Evolutionary conservation across 1,140 invertebrate genomes (phyloP), one percentile per base, ranked within the genome.

Genomic region (Coenobita brevimanus): DNA sequence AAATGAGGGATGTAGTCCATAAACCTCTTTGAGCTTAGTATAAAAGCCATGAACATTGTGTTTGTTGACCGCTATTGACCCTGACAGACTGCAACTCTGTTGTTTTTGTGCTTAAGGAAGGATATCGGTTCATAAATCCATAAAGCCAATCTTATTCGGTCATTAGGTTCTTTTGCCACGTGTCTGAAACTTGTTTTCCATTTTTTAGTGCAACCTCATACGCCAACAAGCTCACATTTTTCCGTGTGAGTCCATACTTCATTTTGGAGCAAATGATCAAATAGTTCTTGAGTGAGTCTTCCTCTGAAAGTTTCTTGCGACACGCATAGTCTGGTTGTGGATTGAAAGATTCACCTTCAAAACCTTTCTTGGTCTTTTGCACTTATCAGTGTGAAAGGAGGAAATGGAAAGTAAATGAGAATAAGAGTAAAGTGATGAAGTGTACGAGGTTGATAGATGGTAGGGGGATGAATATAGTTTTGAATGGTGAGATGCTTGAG

Each of bases 261-360:
- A 50, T 50, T 17, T 50, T 50, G 46, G 46, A 50, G 17, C 46
- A 50, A 8, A 17, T 50, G 46, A 50, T 50, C 46, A 50, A 50
- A 50, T 50, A 50, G 46, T 50, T 17, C 46, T 50, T 50, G 6
- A 50, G 4, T 69, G n/a, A 27, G 15, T 82, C 46, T 82, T 82
- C 80, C 27, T 82, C 30, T 78, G 3, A 17, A 60, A 82, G 71
- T 64, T 10, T 38, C 24, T n/a, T 46, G 43, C 80, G 80, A 82
- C 46, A 57, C n/a, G 46, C 64, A 41, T 82, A 82, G 80, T 82
- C 71, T 27, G 80, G 62, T 71, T 60, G n/a, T 57, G 21, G 64
- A 36, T 69, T 13, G 75, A 36, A 88, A 17, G 67, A 8, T 69
- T 69, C 33, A 10, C n/a, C 64, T 33, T 69, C 33, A 24, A n/a